Evolutionary conservation across 2,797 vertebrate species (phyloP), one percentile per base, ranked within the genome.

Genomic region (Helarctos malayanus): DNA sequence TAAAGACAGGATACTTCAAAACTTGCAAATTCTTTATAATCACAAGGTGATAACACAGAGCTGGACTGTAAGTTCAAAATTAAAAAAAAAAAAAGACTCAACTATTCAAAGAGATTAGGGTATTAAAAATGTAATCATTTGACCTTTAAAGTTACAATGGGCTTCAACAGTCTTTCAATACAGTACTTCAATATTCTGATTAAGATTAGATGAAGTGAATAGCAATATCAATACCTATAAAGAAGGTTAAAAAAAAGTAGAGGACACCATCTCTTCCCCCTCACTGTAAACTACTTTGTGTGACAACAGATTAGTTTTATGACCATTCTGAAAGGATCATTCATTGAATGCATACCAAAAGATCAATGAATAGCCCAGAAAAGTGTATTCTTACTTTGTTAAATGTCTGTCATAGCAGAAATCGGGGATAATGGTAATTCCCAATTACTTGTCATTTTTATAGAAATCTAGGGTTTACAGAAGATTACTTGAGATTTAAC

Each of bases 401-500:
- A 91, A 83, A 68, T 97, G 65, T 23, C 57, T 94, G 75, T 38
- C 68, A 82, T 78, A 45, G 52, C 76, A 56, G 7, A 65, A 89
- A 92, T 92, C 49, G 52, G 35, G 12, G 19, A 88, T 95, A 90
- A 85, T 61, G 49, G 71, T 63, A 96, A 90, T 29, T 93, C 29
- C 86, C 52, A 57, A 90, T 87, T 80, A 89, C 27, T 86, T 94
- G 80, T 45, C 47, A 86, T 84, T 96, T 91, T 81, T 81, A 87
- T 65, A 45, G 21, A 94, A 92, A 78, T 92, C 15, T 80, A 76
- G 12, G 38, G 14, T 75, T 73, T 75, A 88, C 63, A 16, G 63
- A 84, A 97, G 87, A 95, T 86, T 68, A 88, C 88, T 35, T n/a
- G 18, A 91, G 32, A 79, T 69, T 89, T 90, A n/a, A 96, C 59